Evolutionary conservation across 2,888 invertebrate genomes (phyloP).

Genomic region (Stenolophus ochropezus): DNA sequence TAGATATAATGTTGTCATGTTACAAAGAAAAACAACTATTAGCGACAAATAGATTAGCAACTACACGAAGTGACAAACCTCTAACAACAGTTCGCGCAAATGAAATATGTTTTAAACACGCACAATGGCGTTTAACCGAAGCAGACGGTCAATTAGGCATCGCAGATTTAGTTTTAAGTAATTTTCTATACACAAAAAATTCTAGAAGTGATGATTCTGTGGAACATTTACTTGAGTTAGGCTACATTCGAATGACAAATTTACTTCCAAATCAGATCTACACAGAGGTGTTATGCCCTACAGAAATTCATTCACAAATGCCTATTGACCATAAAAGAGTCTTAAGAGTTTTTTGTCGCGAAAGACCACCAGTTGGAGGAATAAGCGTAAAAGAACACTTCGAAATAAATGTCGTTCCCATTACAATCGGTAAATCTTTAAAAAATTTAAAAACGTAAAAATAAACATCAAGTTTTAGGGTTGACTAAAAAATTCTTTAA

Average conservation of each 20-base stretch:
- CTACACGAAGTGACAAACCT: constrained; percentile 82
- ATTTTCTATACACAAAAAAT: constrained; percentile 97
- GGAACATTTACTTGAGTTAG: constrained; percentile 96
- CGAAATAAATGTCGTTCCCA: constrained; percentile 97
- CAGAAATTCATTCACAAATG: constrained; percentile 88
- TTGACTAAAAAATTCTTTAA: constrained; percentile 97
- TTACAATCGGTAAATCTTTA: constrained; percentile 83
- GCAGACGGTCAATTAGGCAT: constrained; percentile 98
- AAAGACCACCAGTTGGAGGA: constrained; percentile 98
- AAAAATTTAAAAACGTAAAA: not conserved
- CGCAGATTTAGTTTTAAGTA: constrained; percentile 95
- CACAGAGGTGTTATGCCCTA: constrained; percentile 89
- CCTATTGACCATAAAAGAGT: constrained; percentile 94
- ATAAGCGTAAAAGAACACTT: constrained; percentile 99
- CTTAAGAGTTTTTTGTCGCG: constrained; percentile 94
- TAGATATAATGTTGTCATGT: constrained; percentile 96
- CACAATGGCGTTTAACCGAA: constrained; percentile 98
- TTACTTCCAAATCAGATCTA: constrained; percentile 95
- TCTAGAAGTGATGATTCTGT: constrained; percentile 98
- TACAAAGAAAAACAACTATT: constrained; percentile 87
- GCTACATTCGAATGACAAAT: constrained; percentile 96
- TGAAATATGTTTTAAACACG: constrained; percentile 98
- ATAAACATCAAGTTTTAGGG: constrained; percentile 72
- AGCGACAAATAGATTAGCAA: constrained; percentile 77
- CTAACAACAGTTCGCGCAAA: constrained; percentile 88